phyloP scores from a whole-genome alignment of 2,113 vertebrate genomes.

The Mus spicilegus region DNA sequence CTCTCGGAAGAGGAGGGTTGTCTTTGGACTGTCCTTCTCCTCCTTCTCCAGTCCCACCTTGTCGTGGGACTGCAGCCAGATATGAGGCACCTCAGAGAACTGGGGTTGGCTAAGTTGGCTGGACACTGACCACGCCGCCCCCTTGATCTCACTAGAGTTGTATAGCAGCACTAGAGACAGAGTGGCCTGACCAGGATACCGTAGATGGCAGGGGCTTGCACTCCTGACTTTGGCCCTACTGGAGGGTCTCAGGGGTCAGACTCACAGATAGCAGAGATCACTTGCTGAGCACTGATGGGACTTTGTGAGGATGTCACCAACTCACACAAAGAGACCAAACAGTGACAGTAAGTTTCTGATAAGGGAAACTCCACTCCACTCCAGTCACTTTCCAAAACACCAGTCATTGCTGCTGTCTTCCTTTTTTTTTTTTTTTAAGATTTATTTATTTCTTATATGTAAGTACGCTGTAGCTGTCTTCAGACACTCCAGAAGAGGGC shows the following conservation, averaged over 20 bases:
- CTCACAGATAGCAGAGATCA: neutral
- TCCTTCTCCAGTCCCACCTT: neutral
- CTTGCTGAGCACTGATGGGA: neutral
- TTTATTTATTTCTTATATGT: too few relatives aligned
- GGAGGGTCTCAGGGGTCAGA: neutral
- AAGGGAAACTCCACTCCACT: neutral
- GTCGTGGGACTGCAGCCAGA: neutral
- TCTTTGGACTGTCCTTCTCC: neutral
- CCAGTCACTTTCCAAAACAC: neutral
- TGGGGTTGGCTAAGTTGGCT: neutral
- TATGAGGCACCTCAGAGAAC: neutral
- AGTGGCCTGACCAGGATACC: neutral
- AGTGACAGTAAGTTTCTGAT: neutral
- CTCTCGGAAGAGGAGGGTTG: neutral
- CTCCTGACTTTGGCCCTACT: neutral
- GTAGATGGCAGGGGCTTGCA: neutral
- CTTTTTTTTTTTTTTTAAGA: constrained; percentile 8
- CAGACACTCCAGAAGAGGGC: too few relatives aligned
- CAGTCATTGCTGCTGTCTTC: constrained; percentile 12
- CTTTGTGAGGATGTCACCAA: constrained; percentile 1
- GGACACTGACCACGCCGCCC: neutral
- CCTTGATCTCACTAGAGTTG: neutral
- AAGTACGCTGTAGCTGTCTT: too few relatives aligned
- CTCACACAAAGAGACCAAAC: neutral
- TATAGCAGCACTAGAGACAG: neutral